These are phyloP conservation scores for Capromys pilorides DNA, from an alignment of 2,797 vertebrate species.

Conservation along the genomic window DNA sequence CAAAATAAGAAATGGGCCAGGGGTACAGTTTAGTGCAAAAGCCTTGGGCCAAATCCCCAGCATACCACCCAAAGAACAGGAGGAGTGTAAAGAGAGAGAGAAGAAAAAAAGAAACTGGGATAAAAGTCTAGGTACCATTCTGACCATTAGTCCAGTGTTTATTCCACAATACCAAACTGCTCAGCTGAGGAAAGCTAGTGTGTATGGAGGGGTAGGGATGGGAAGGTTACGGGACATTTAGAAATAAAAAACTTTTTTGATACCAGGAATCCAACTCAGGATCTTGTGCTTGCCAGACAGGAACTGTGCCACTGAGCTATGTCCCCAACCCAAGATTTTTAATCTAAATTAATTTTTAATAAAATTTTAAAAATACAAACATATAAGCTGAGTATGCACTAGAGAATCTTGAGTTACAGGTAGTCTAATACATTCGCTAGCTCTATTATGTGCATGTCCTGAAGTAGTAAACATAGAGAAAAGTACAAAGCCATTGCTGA, in stretches of 20 bases:
- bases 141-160: background rate
- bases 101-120: background rate
- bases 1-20: background rate
- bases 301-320: too few relatives aligned
- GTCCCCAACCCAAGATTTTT: background rate
- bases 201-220: too few relatives aligned
- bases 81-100: background rate
- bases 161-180: background rate
- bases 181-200: background rate
- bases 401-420: background rate
- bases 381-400: background rate
- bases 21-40: background rate
- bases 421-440: background rate
- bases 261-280: too few relatives aligned
- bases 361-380: slow-evolving; percentile 34
- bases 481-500: background rate
- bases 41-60: background rate
- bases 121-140: background rate
- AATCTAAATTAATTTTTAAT: slow-evolving; percentile 32
- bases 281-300: too few relatives aligned
- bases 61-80: background rate
- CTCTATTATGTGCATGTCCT: background rate
- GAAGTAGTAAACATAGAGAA: background rate
- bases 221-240: background rate
- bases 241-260: background rate